Evolutionary conservation across 2,888 invertebrate species (phyloP), one percentile per base, ranked within the genome.

Genomic region (Caenorhabditis uteleia): DNA sequence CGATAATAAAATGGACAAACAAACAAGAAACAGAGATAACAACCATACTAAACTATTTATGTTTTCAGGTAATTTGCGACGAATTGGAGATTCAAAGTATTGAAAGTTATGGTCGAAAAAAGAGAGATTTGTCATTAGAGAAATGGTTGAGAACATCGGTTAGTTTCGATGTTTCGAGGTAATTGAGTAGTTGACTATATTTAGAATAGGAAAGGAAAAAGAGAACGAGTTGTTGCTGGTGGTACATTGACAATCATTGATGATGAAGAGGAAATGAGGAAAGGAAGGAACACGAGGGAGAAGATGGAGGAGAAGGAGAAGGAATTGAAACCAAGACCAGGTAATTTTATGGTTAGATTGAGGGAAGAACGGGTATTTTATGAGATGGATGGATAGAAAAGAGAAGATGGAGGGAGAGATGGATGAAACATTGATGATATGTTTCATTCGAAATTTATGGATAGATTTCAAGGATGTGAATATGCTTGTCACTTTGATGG

Each of bases 81-180:
- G 68, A 61, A 45, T 49, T 68, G 51, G 54, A 55, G 27, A 20
- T 46, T 44, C 50, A 54, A 48, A 64, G 60, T 29, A 45, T 54
- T n/a, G 59, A 68, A n/a, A 64, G 64, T 44, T 68, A 36, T 38
- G 68, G 68, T 2, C 36, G 64, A 8, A 68, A 68, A 47, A 68
- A 64, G 26, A 33, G 68, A 23, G 50, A 42, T 33, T 45, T 55
- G 12, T 47, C 31, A 38, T 43, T 58, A 26, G 62, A 62, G 23
- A 57, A 64, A 27, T 58, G 62, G 56, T 20, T 57, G 31, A 36
- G 43, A 33, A 38, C 47, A 3, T 40, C 42, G 43, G 20, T 14
- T 23, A 21, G 38, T 10, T n/a, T 16, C n/a, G 38, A 10, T n/a
- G 7, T 18, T 43, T 40, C 26, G 12, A 29, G 29, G 29, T 8